Conservation (phyloP, 2,797 vertebrate species). For the Delichon dasypus region DNA sequence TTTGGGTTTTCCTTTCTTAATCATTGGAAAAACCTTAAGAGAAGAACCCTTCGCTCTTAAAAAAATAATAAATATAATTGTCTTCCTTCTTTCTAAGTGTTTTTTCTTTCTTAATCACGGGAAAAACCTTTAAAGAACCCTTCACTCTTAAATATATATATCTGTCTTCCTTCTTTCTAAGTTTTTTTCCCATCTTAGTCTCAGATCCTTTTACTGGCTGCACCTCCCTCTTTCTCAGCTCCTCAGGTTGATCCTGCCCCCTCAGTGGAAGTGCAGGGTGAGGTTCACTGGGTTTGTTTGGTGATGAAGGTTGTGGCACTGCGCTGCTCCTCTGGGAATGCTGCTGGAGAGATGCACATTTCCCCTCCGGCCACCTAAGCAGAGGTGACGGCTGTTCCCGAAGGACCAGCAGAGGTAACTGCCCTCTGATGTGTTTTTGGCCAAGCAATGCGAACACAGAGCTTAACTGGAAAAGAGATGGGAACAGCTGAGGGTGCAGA, state of each 20-base stretch:
- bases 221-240: neutral
- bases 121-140: neutral
- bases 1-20: neutral
- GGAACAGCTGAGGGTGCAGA: neutral
- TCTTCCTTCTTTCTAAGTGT: neutral
- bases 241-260: neutral
- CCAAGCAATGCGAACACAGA: neutral
- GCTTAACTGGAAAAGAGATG: neutral
- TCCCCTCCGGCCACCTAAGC: neutral
- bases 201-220: neutral
- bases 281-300: neutral
- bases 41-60: neutral
- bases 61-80: too few species aligned
- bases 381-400: neutral
- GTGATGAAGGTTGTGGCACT: neutral
- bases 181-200: neutral
- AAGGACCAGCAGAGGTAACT: neutral
- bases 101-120: neutral
- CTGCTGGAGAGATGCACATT: neutral
- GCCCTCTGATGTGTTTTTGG: neutral
- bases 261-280: rapidly evolving
- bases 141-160: too few species aligned
- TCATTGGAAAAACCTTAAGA: neutral
- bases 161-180: neutral
- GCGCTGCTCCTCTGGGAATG: rapidly evolving